Evolutionary conservation across 2,797 vertebrate species (phyloP).

Genomic region (Toxotes lorentzi): DNA sequence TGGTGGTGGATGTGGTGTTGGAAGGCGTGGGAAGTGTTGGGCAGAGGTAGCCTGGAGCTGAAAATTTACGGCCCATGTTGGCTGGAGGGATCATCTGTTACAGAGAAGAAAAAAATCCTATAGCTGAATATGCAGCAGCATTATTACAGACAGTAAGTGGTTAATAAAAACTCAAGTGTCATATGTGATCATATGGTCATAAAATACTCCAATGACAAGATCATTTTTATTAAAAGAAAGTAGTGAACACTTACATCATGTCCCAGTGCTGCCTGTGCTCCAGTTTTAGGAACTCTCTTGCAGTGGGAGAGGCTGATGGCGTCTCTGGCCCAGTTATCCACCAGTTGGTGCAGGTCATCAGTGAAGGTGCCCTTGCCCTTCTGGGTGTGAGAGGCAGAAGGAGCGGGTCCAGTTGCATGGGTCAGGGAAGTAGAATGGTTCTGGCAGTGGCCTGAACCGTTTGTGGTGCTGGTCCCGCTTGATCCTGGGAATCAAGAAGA

Average conservation of each 20-base stretch:
- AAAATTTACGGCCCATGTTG: conserved; percentile 94
- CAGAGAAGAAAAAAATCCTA: not conserved
- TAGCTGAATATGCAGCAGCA: not conserved
- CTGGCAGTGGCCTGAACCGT: conserved; percentile 84
- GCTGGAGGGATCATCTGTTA: conserved; percentile 79
- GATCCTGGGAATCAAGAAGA: conserved; percentile 78
- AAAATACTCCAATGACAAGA: not conserved
- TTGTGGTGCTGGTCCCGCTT: conserved; percentile 86
- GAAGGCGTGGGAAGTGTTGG: conserved; percentile 83
- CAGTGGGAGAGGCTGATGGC: conserved; percentile 93
- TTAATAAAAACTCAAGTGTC: not conserved
- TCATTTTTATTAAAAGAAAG: not conserved
- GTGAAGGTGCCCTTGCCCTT: conserved; percentile 96
- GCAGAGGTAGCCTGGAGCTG: conserved; percentile 93
- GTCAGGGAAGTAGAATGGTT: conserved; percentile 75
- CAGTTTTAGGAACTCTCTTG: conserved; percentile 89
- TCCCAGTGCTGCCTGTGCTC: conserved; percentile 64
- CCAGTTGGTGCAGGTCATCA: conserved; percentile 94
- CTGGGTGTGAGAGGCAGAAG: conserved; percentile 77
- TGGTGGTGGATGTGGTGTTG: conserved; percentile 72
- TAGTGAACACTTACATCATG: conserved; percentile 73
- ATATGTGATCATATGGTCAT: not conserved
- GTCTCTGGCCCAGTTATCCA: conserved; percentile 97
- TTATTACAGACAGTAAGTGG: not conserved
- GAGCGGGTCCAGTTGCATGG: conserved; percentile 74